Conservation (phyloP, 2,797 vertebrate genomes). For the Phoxinus dragarum region DNA sequence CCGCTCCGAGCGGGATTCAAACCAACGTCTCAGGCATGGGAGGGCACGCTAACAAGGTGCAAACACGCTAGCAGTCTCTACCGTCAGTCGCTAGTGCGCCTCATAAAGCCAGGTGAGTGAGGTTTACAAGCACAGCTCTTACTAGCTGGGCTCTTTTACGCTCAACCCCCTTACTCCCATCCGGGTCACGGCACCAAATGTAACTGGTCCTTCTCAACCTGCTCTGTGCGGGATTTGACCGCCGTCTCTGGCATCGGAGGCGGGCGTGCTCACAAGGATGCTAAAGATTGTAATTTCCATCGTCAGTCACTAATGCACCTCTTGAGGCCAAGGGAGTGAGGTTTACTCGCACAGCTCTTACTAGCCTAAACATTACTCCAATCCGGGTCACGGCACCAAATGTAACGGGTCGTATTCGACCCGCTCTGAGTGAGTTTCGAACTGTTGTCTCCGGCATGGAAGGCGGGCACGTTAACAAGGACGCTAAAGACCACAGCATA, state of each 20-base stretch:
- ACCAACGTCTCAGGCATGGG: no score
- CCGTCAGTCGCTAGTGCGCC: no score
- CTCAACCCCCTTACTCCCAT: not conserved
- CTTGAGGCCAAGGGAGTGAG: not conserved
- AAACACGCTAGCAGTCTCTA: no score
- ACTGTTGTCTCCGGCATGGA: not conserved
- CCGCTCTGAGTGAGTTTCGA: not conserved
- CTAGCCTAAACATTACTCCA: not conserved
- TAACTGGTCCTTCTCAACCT: no score
- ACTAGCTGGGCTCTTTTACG: no score
- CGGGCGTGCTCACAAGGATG: rapidly evolving
- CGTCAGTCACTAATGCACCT: no score
- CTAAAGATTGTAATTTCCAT: no score
- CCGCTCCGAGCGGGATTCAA: no score
- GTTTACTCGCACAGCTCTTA: not conserved
- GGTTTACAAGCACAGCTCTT: not conserved
- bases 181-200: not conserved
- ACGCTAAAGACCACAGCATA: not conserved
- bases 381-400: not conserved
- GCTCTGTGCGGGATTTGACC: no score
- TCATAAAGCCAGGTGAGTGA: not conserved
- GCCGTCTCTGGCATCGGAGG: no score
- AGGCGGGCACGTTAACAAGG: not conserved
- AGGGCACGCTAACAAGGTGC: no score
- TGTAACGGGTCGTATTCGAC: not conserved